phyloP scores from a whole-genome alignment of 2,888 invertebrate genomes.

The Drosophila siamana region DNA sequence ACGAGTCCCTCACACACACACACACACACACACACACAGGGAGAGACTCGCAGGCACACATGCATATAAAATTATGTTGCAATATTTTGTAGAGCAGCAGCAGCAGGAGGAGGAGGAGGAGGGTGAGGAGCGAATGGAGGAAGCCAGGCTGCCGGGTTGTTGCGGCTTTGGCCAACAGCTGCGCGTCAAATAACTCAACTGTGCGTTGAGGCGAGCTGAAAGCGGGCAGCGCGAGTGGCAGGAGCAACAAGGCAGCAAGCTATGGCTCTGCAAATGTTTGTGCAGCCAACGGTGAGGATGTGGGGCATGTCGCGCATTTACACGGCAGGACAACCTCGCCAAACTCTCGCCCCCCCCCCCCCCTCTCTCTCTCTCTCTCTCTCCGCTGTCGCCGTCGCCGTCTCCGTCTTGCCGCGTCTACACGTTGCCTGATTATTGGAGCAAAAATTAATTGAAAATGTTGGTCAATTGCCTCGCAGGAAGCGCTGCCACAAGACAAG shows the following conservation, averaged over 20 bases:
- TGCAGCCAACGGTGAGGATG: slow-evolving; percentile 47
- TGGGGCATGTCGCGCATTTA: slow-evolving; percentile 45
- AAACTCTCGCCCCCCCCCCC: background rate
- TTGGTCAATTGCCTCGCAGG: slow-evolving; percentile 80
- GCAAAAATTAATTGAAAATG: slow-evolving; percentile 85
- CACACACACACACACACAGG: slow-evolving; percentile 22
- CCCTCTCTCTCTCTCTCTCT: slow-evolving; percentile 5
- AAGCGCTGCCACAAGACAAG: slow-evolving; percentile 24
- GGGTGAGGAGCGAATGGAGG: background rate
- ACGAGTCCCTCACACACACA: slow-evolving; percentile 53
- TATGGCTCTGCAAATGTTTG: slow-evolving; percentile 60
- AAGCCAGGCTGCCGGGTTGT: slow-evolving; percentile 22
- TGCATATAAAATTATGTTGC: slow-evolving; percentile 64
- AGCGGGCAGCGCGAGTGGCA: background rate
- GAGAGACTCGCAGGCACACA: slow-evolving; percentile 11
- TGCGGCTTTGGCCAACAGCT: slow-evolving; percentile 75
- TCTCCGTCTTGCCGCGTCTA: slow-evolving; percentile 31
- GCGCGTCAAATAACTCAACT: slow-evolving; percentile 80
- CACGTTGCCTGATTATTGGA: slow-evolving; percentile 81
- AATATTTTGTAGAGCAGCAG: slow-evolving; percentile 61
- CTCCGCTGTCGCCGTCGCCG: too few relatives aligned
- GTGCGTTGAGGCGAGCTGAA: slow-evolving; percentile 61
- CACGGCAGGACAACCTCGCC: slow-evolving; percentile 49
- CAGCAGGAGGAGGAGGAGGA: too few relatives aligned
- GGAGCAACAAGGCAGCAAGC: slow-evolving; percentile 9